Conservation (phyloP, 1,140 invertebrate species). For the Pogonomyrmex barbatus region DNA sequence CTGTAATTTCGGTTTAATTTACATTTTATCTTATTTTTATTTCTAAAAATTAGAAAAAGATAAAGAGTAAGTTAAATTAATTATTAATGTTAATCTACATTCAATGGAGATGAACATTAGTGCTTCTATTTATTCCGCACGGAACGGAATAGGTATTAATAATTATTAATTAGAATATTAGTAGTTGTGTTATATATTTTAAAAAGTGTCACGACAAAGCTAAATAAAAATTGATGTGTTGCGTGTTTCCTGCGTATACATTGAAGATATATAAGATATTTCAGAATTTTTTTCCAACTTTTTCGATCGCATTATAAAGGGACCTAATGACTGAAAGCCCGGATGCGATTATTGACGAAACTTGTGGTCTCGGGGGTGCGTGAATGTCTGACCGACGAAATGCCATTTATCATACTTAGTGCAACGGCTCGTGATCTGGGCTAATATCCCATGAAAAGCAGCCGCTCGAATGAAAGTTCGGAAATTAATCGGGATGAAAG, state of each 20-base stretch:
- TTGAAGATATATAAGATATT: background rate
- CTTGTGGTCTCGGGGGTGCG: constrained; percentile 41
- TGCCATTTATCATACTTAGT: constrained; percentile 59
- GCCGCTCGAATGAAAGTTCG: constrained; percentile 53
- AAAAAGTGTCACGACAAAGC: too few species aligned
- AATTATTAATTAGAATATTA: background rate
- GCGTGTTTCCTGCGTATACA: too few species aligned
- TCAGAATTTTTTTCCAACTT: background rate
- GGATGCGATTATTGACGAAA: constrained; percentile 59
- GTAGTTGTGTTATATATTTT: background rate
- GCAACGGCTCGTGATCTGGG: constrained; percentile 42
- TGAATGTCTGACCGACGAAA: constrained; percentile 38
- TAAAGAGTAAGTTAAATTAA: too few species aligned
- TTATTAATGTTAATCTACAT: too few species aligned
- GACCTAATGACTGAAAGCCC: background rate
- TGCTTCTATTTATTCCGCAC: background rate
- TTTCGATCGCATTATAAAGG: background rate
- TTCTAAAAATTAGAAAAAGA: too few species aligned
- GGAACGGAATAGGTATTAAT: background rate
- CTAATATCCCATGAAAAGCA: constrained; percentile 40
- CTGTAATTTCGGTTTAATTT: too few species aligned
- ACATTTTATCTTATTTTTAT: too few species aligned
- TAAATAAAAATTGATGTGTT: background rate
- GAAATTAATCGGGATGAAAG: constrained; percentile 41
- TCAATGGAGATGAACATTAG: background rate